These are phyloP conservation scores for Drosophila kanapiae DNA, from an alignment of 1,140 invertebrate species.

Conservation along the genomic window DNA sequence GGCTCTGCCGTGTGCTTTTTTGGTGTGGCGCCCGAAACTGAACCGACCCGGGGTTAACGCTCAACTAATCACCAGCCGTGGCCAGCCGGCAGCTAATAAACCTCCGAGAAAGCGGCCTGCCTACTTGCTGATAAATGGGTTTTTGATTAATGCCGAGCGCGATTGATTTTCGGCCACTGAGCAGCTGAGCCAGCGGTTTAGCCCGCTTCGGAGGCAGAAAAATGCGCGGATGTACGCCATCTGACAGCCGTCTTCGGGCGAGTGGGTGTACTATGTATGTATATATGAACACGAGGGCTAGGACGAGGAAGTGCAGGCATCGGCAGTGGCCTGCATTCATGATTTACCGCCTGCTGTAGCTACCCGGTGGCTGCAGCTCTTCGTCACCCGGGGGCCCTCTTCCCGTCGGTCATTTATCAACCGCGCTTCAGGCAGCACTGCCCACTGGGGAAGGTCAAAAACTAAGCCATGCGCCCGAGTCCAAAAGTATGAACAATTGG, in stretches of 20 bases:
- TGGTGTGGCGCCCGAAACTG: conserved; percentile 14
- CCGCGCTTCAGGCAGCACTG: conserved; percentile 22
- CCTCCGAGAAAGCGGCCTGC: conserved; percentile 31
- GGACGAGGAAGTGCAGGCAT: conserved; percentile 52
- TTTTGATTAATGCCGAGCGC: conserved; percentile 77
- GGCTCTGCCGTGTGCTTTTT: neutral
- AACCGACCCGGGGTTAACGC: conserved; percentile 66
- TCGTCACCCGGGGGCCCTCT: neutral
- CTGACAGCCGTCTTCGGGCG: conserved; percentile 22
- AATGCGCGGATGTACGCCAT: conserved; percentile 48
- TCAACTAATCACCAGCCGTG: conserved; percentile 76
- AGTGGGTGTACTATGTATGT: conserved; percentile 7
- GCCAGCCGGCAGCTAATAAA: conserved; percentile 44
- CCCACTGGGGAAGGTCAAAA: conserved; percentile 27
- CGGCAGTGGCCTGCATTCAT: conserved; percentile 45
- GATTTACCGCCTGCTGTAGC: conserved; percentile 43
- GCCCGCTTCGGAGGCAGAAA: conserved; percentile 43
- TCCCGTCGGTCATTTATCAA: conserved; percentile 52
- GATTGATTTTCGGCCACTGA: conserved; percentile 66
- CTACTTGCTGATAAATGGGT: conserved; percentile 65
- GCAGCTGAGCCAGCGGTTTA: conserved; percentile 62
- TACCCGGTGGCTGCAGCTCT: conserved; percentile 18
- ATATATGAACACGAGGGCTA: neutral
- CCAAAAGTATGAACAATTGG: conserved; percentile 48
- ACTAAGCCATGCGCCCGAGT: conserved; percentile 18